Percentiles rank a stretch among this genome's conserved stretches.
Conservation (phyloP, 2,888 invertebrate genomes). For the Cordylochernes scorpioides region DNA sequence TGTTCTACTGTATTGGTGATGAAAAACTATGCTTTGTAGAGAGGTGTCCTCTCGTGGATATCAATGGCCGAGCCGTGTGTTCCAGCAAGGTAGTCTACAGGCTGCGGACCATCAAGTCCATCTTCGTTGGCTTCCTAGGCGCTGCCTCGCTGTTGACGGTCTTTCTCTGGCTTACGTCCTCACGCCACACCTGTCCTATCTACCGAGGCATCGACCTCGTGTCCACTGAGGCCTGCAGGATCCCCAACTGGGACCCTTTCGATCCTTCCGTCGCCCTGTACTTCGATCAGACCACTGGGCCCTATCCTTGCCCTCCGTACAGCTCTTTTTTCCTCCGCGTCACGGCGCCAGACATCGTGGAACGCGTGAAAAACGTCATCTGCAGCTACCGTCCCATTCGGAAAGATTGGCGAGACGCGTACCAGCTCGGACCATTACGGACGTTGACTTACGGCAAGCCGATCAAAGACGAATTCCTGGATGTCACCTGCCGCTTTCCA, state of each 20-base stretch:
- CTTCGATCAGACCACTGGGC: constrained; percentile 3
- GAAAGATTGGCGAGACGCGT: constrained; percentile 9
- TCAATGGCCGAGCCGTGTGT: too few species aligned
- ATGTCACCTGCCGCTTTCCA: constrained; percentile 7
- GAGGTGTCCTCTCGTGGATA: too few species aligned
- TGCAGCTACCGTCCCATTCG: constrained; percentile 7
- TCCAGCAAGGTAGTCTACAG: too few species aligned
- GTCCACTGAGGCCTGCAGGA: constrained; percentile 10
- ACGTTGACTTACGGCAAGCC: constrained; percentile 7
- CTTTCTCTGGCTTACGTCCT: too few species aligned
- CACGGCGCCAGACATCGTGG: constrained; percentile 5
- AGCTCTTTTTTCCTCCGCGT: constrained; percentile 5
- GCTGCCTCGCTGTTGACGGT: too few species aligned
- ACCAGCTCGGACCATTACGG: constrained; percentile 3
- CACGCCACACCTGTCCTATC: too few species aligned
- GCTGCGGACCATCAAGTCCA: too few species aligned
- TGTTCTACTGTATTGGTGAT: too few species aligned
- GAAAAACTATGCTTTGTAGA: too few species aligned
- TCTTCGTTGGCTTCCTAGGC: too few species aligned
- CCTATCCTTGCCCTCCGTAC: constrained; percentile 7
- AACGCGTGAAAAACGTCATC: constrained; percentile 4
- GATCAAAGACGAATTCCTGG: constrained; percentile 9
- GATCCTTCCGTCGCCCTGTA: constrained; percentile 9
- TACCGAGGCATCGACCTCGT: too few species aligned
- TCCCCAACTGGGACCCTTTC: constrained; percentile 12